Conservation (phyloP, 2,113 vertebrate genomes). For the Pseudorhombus dupliciocellatus region DNA sequence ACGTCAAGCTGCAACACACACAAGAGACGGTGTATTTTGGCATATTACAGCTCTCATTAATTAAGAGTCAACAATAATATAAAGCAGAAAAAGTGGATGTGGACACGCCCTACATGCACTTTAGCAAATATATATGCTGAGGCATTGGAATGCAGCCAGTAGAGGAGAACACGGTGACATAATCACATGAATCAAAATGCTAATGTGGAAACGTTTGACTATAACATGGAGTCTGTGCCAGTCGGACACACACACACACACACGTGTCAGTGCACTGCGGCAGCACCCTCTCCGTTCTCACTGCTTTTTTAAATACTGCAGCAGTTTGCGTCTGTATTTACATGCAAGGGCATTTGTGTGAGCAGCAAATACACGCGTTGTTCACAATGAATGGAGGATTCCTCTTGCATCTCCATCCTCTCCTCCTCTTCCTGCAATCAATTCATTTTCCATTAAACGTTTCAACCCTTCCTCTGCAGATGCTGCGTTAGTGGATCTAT, state of each 20-base stretch:
- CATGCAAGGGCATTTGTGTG: background rate
- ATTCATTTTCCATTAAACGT: constrained; percentile 42
- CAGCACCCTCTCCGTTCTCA: background rate
- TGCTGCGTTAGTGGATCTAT: constrained; percentile 49
- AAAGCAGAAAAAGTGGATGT: background rate
- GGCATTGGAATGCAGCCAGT: background rate
- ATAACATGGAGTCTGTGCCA: constrained; percentile 1
- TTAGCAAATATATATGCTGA: background rate
- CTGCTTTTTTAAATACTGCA: constrained; percentile 7
- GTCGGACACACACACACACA: background rate
- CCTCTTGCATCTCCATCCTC: constrained; percentile 32
- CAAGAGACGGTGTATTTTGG: no score
- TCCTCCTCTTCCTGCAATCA: constrained; percentile 24
- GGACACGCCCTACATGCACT: background rate
- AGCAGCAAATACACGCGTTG: no score
- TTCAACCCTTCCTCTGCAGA: constrained; percentile 16
- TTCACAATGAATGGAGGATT: constrained; percentile 38
- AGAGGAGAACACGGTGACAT: background rate
- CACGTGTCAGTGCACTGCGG: background rate
- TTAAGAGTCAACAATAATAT: no score
- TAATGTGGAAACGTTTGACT: constrained; percentile 32
- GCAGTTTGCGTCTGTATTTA: background rate
- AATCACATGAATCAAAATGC: constrained; percentile 45
- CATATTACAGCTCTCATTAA: background rate
- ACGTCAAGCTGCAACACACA: no score